Evolutionary conservation across 1,140 invertebrate species (phyloP), one percentile per base, ranked within the genome.

Genomic region (Atta cephalotes): DNA sequence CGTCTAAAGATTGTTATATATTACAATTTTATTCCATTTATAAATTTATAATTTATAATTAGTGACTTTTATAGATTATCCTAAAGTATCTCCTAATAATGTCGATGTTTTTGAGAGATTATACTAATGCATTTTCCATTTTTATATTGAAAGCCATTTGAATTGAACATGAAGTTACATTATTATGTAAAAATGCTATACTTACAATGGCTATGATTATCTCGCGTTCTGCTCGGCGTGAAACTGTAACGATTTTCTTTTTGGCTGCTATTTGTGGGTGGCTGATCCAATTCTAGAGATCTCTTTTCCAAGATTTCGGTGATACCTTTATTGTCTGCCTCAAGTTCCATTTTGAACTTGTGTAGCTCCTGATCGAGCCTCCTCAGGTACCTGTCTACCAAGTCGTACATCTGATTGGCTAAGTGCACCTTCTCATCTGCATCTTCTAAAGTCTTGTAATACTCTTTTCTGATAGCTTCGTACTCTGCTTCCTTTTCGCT

Each of bases 321-420:
- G 65, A 99, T 99, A 21, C 99, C 99, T 90, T 99, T 98, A 96
- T 99, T 98, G 95, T 99, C 99, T 35, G 99, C 99, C 95, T 99
- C 99, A 62, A 99, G 93, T 95, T 99, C 99, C 96, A 99, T 98
- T 96, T 99, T 99, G 95, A 99, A 99, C 95, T 99, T 99, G 90
- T 98, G 97, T 51, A 99, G 94, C 94, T 99, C 99, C 93, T 98
- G 98, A 93, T 99, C 99, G 66, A 99, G 95, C 95, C 98, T 96
- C 86, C 98, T 96, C 90, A 99, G 96, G 95, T 99, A 99, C 93
- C 98, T 97, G 92, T 99, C 98, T 72, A 99, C 98, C 89, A 99
- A 96, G 91, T 99, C 98, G 94, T 98, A 98, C 96, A 99, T 98
- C 95, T 99, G 98, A 94, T 97, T 99, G 25, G 99, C 98, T 87